Evolutionary conservation across 2,797 vertebrate genomes (phyloP).

Genomic region (Melanotaenia nigrans): DNA sequence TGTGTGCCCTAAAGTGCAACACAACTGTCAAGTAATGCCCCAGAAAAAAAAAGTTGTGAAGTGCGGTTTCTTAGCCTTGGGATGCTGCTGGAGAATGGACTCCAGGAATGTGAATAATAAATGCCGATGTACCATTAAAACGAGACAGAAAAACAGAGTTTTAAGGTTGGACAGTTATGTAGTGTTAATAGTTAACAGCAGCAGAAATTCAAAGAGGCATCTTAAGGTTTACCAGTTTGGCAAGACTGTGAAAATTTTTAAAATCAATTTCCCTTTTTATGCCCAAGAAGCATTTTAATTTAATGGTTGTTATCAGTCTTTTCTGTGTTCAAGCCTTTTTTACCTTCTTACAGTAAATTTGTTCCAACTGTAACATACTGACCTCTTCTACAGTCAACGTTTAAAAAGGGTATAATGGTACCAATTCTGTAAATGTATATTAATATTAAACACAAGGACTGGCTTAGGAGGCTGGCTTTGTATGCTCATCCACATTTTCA

Average conservation of each 20-base stretch:
- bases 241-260: not conserved
- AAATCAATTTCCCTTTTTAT: not conserved
- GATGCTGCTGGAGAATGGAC: not conserved
- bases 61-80: not conserved
- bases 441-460: not conserved
- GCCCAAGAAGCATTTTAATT: not conserved
- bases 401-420: not conserved
- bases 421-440: not conserved
- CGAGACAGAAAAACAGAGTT: not conserved
- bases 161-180: constrained; percentile 1
- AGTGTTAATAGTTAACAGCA: not conserved
- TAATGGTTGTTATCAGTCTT: not conserved
- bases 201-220: not conserved
- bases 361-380: not conserved
- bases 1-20: not conserved
- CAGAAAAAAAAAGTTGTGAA: constrained; percentile 2
- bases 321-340: not conserved
- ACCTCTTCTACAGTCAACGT: not conserved
- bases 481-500: not conserved
- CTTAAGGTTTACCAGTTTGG: not conserved
- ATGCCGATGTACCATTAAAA: not conserved
- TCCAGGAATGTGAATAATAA: constrained; percentile 2
- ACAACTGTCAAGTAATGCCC: constrained; percentile 2
- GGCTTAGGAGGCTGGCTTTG: not conserved
- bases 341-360: not conserved